phyloP scores from a whole-genome alignment of 2,888 invertebrate genomes.

The Caenorhabditis sinica region DNA sequence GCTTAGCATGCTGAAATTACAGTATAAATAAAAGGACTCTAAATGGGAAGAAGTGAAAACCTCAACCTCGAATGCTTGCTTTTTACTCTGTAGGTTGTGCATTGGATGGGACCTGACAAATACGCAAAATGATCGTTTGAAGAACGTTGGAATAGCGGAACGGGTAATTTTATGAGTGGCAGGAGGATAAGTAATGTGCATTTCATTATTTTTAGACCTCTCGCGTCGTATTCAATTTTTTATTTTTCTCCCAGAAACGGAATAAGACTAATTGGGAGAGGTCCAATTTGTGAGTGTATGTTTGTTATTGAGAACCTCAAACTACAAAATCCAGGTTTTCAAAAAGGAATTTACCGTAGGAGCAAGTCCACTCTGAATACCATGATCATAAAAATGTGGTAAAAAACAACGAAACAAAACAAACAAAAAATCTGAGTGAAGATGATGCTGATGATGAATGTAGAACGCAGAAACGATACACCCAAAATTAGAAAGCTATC shows the following conservation, averaged over 20 bases:
- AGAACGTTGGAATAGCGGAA: slow-evolving; percentile 25
- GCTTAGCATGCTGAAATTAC: slow-evolving; percentile 79
- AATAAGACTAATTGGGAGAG: slow-evolving; percentile 30
- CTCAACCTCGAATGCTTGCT: slow-evolving; percentile 68
- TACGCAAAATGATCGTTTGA: slow-evolving; percentile 19
- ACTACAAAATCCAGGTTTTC: neutral
- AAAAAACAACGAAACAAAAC: slow-evolving; percentile 11
- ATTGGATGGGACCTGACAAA: slow-evolving; percentile 56
- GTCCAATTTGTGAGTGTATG: neutral
- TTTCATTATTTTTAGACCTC: slow-evolving; percentile 45
- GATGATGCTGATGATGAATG: slow-evolving; percentile 35
- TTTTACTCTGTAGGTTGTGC: slow-evolving; percentile 71
- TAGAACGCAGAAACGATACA: slow-evolving; percentile 59
- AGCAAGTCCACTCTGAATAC: too few species aligned
- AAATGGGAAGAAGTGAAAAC: slow-evolving; percentile 15
- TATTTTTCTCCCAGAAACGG: neutral
- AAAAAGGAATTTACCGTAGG: neutral
- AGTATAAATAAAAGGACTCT: neutral
- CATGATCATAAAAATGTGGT: neutral
- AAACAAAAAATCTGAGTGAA: neutral
- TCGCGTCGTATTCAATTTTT: slow-evolving; percentile 31
- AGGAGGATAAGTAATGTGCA: slow-evolving; percentile 40
- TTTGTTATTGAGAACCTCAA: neutral
- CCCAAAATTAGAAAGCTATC: slow-evolving; percentile 60
- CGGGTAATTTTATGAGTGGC: slow-evolving; percentile 17